These are phyloP conservation scores for Pelagia noctiluca DNA, from an alignment of 30 jellyfish, hydroid and myxozoan species.

Conservation along the genomic window DNA sequence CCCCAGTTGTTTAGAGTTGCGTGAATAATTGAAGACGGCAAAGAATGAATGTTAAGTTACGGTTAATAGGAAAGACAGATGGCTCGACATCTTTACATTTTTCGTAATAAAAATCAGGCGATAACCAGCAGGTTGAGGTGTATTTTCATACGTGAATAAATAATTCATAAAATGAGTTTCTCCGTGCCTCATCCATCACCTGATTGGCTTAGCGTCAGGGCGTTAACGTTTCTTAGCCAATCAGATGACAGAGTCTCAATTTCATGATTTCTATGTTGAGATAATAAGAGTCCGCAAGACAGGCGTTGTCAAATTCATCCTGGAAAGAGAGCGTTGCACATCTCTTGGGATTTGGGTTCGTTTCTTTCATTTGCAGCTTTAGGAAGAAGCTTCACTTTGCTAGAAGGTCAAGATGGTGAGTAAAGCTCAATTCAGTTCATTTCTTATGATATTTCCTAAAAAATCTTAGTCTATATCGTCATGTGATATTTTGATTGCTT, in stretches of 20 bases:
- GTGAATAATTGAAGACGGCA: background rate
- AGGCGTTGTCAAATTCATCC: background rate
- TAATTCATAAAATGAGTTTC: constrained; percentile 6
- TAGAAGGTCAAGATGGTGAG: background rate
- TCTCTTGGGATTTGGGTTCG: constrained; percentile 27
- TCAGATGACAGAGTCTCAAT: background rate
- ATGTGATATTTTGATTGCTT: too few relatives aligned
- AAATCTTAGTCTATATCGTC: too few relatives aligned
- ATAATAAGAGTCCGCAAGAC: background rate
- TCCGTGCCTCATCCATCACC: background rate
- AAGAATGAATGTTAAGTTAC: background rate
- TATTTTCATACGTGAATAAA: background rate
- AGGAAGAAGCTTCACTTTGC: background rate
- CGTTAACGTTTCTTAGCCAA: background rate
- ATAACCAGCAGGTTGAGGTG: constrained; percentile 4
- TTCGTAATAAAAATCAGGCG: background rate
- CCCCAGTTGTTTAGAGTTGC: background rate
- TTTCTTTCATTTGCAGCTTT: background rate
- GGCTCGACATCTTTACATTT: background rate
- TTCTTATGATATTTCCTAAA: too few relatives aligned
- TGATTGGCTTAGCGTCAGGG: constrained; percentile 25
- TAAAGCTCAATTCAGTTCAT: too few relatives aligned
- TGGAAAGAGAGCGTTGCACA: constrained; percentile 55
- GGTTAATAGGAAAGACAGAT: background rate
- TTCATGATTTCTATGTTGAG: background rate